Base-by-base conservation (phyloP, 2,113 vertebrate species). In the Seriola rivoliana region DNA sequence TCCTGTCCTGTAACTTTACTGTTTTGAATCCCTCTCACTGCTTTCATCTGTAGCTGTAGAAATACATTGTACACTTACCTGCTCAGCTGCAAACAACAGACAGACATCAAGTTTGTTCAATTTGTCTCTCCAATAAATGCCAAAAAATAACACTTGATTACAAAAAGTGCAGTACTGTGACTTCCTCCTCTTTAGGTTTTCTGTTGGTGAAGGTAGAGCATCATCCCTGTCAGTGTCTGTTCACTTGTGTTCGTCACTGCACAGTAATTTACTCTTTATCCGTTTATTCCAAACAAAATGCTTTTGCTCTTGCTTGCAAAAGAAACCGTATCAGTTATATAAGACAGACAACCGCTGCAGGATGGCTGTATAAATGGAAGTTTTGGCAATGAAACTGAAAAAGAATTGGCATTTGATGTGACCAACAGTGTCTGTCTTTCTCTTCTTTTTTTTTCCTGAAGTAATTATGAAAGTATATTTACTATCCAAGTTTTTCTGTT, bases 401-500 rank as follows among this genome's bases (percentile, higher is more conserved):
- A 75, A 11, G 2, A 71, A 44, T 38, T 48, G 38, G 16, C 8
- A 54, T 14, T 34, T 23, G 8, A 40, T 25, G n/a, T 70, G 5
- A 46, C 48, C 17, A 63, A 54, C 50, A 42, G 34, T 48, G 5
- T n/a, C 19, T 68, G 29, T 42, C 21, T 21, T 25, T 7, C 29
- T 19, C 10, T 11, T 42, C 12, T 13, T 57, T 76, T 55, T 32
- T 32, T 13, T 60, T 52, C 8, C 13, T 34, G 13, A 44, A 23
- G 17, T 32, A 3, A 68, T 32, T 25, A 19, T 59, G 44, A 52
- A 67, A 40, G 5, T 32, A 1, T 44, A 32, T 25, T 58, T 1
- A 48, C 4, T 46, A 5, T 75, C 40, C 21, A 25, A 3, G n/a
- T 57, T 65, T 71, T 1, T 77, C 14, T 75, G 1, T 91, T 46